Conservation (phyloP, 2,797 vertebrate genomes). For the Vireo griseus region DNA sequence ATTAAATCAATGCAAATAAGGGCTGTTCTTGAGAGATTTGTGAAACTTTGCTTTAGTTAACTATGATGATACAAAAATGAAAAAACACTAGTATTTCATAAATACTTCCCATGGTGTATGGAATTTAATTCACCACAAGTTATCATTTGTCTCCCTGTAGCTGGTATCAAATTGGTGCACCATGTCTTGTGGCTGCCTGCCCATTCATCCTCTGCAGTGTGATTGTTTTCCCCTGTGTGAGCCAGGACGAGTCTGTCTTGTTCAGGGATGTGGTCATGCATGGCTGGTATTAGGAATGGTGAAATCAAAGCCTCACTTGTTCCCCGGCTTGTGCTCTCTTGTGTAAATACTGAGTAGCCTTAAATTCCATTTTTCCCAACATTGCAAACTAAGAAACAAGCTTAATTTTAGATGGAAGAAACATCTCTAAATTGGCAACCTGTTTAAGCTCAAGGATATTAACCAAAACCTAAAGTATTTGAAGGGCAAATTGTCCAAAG, state of each 20-base stretch:
- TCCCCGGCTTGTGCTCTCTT: background rate
- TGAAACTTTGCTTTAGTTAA: background rate
- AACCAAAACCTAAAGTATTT: background rate
- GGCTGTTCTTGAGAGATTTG: background rate
- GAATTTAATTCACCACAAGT: background rate
- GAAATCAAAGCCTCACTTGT: constrained; percentile 9
- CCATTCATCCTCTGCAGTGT: background rate
- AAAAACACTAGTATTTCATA: background rate
- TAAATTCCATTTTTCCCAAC: background rate
- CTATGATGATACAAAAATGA: background rate
- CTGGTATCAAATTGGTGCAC: background rate
- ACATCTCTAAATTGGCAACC: background rate
- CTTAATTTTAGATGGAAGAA: background rate
- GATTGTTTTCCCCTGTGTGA: background rate
- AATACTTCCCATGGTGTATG: background rate
- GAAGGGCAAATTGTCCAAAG: background rate
- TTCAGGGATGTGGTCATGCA: background rate
- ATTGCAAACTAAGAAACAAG: background rate
- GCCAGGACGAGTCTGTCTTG: background rate
- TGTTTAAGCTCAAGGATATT: background rate
- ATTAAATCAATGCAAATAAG: background rate
- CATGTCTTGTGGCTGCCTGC: background rate
- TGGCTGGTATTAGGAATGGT: background rate
- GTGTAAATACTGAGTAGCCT: background rate
- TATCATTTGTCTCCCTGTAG: background rate